A percentile compares a stretch with the other conserved stretches of the same genome.
These are phyloP conservation scores for Acipenser ruthenus DNA, from an alignment of 2,797 vertebrate genomes.

Conservation along the genomic window DNA sequence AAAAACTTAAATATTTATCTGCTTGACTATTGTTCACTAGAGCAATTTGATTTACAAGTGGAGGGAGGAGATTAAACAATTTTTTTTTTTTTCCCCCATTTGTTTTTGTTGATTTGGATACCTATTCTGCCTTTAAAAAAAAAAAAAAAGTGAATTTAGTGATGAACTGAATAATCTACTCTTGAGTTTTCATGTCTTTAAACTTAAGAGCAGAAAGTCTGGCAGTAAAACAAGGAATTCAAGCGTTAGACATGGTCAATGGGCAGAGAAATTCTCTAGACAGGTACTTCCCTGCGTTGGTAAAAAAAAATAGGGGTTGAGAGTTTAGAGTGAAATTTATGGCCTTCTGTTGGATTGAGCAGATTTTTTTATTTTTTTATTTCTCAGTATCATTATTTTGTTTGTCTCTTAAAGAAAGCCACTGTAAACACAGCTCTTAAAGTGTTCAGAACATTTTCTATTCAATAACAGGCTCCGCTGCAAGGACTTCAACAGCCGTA, in stretches of 20 bases:
- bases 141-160: too few relatives aligned
- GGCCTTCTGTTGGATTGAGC: slow-evolving; percentile 24
- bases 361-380: slow-evolving; percentile 34
- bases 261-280: neutral
- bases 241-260: neutral
- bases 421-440: slow-evolving; percentile 21
- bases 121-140: neutral
- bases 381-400: slow-evolving; percentile 35
- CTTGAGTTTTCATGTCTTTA: too few relatives aligned
- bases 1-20: too few relatives aligned
- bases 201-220: too few relatives aligned
- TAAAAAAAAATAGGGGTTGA: neutral
- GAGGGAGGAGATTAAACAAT: too few relatives aligned
- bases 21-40: too few relatives aligned
- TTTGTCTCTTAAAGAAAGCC: slow-evolving; percentile 20
- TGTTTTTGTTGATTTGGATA: slow-evolving; percentile 1
- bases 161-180: too few relatives aligned
- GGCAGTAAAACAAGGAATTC: too few relatives aligned
- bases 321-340: neutral
- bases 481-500: neutral
- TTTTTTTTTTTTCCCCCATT: too few relatives aligned
- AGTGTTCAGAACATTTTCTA: neutral
- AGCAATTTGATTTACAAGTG: too few relatives aligned
- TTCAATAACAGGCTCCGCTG: slow-evolving; percentile 1
- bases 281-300: neutral